Base-by-base conservation (phyloP, 1,140 invertebrate species). In the Ooceraea biroi region DNA sequence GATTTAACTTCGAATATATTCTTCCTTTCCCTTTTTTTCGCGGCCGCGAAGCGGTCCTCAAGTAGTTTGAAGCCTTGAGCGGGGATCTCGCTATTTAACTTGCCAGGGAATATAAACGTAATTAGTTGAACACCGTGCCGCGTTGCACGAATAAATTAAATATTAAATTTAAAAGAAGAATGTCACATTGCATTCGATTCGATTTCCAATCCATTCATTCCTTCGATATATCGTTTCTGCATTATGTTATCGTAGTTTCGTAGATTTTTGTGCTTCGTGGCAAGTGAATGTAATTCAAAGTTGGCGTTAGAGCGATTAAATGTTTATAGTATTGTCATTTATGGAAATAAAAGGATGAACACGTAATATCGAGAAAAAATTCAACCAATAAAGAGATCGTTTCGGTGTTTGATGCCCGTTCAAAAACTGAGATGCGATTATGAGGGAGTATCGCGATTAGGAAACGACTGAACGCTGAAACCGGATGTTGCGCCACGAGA, bases 1-100 rank as follows among this genome's bases (percentile, higher is more conserved):
- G 84, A 85, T 82, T 74, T 63, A 69, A 52, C 41, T 52, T 27
- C n/a, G 25, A 85, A 85, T 60, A 60, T 85, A 60, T 74, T 68
- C 69, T 1, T 44, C 10, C 25, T 71, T 61, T 65, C 36, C 36
- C 36, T 63, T 46, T 41, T 27, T 14, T 1, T 19, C 3, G 12
- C 12, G 52, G 17, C 11, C 14, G 41, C 17, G 30, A 80, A 19
- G 22, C 14, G n/a, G 69, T 80, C 69, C 17, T 4, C n/a, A 80
- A 80, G 65, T 58, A 46, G 22, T 17, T 55, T 46, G 25, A 69
- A 44, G 10, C 22, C 25, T 10, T 22, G 5, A 10, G 14, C 19
- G 60, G 44, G 46, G 11, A 14, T 46, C 25, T 80, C 36, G 50
- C 0, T 1, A 44, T 12, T 78, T 46, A 46, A 77, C 14, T 77